Evolutionary conservation across 2,113 vertebrate genomes (phyloP), one percentile per base, ranked within the genome.

Genomic region (Actinemys pallida): DNA sequence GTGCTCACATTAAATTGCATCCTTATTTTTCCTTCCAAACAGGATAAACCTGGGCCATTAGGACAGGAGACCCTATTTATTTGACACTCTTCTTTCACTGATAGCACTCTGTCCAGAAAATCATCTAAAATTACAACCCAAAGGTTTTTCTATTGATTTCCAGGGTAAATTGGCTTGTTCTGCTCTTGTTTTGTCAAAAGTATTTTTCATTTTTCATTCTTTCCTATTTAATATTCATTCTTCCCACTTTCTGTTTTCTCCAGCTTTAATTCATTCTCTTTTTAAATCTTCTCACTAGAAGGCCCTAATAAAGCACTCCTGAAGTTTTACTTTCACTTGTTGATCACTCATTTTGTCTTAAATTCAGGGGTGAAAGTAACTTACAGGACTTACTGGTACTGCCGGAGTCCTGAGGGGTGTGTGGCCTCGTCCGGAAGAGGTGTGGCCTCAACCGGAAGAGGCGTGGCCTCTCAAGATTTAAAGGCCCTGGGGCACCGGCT

Each of bases 181-280:
- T 54, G 5, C 17, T 87, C 59, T 80, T 86, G 42, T 87, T 95
- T 90, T 90, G 76, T 69, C 78, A 92, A 42, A 45, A 85, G 9
- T 29, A 35, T 90, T 89, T 95, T 94, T 93, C 8, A 52, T 27
- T 87, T 88, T 87, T 93, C n/a, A 86, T 62, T 90, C 94, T 57
- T 75, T 69, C 93, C 95, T 86, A 84, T 42, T 14, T 47, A 45
- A 42, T 76, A 35, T 72, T 39, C n/a, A 72, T 39, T 62, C 17
- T 82, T 94, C 0, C 0, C 24, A 29, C n/a, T 39, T 86, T 95
- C 19, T 88, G 11, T 93, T 93, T 96, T 84, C 49, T 91, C 39
- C 65, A 17, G 9, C 75, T 90, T 90, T 29, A 83, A 84, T 94
- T 95, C 90, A 29, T 47, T 90, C 10, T 47, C 0, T 96, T 94